These are phyloP conservation scores for Heliconius ismenius DNA, from an alignment of 2,888 invertebrate genomes.

Conservation along the genomic window DNA sequence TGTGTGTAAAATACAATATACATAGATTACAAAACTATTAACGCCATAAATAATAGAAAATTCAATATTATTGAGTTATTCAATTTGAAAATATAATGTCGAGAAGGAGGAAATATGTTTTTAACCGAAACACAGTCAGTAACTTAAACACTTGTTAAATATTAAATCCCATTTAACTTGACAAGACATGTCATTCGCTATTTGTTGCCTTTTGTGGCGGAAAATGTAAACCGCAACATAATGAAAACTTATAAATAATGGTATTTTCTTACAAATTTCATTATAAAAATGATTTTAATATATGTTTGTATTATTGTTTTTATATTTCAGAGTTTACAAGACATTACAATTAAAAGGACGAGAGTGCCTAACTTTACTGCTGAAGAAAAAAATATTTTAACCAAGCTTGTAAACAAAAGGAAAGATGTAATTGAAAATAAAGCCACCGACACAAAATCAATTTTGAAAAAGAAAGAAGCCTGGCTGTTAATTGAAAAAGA, in stretches of 20 bases:
- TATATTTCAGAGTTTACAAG: not conserved
- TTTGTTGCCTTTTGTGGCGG: not conserved
- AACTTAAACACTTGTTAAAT: slow-evolving; percentile 3
- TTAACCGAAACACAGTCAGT: not conserved
- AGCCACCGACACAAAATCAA: slow-evolving; percentile 11
- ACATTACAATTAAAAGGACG: not conserved
- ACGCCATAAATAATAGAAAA: not conserved
- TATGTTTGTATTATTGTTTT: not conserved
- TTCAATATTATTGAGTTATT: not conserved
- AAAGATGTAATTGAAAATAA: slow-evolving; percentile 16
- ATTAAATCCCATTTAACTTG: slow-evolving; percentile 7
- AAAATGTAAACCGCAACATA: not conserved
- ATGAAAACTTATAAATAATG: not conserved
- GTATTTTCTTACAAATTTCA: not conserved
- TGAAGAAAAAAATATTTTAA: slow-evolving; percentile 6
- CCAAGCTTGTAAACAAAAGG: slow-evolving; percentile 10
- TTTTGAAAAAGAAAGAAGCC: slow-evolving; percentile 9
- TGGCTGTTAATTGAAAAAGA: slow-evolving; percentile 9
- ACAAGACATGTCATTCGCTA: not conserved
- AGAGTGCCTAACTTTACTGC: slow-evolving; percentile 12
- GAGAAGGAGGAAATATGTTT: not conserved
- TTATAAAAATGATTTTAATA: not conserved
- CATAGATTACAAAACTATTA: not conserved
- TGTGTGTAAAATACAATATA: not conserved
- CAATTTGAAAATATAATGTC: not conserved